Conservation (phyloP, 2,113 vertebrate species). For the Scalopus aquaticus region DNA sequence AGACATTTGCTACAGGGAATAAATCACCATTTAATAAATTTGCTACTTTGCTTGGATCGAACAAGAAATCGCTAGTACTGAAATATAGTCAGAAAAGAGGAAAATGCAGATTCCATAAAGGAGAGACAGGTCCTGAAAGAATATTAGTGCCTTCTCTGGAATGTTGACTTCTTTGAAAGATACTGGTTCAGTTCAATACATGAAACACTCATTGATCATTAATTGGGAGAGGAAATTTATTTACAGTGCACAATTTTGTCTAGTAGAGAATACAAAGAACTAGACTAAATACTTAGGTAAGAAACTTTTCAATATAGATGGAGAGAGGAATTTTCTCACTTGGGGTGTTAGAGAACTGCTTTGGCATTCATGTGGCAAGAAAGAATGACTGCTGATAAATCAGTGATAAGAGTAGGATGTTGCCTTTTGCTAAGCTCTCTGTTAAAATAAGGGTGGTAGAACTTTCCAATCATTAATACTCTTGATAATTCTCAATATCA, state of each 20-base stretch:
- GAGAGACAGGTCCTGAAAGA: neutral
- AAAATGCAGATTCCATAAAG: neutral
- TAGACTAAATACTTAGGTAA: neutral
- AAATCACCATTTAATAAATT: neutral
- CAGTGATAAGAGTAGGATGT: neutral
- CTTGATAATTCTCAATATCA: neutral
- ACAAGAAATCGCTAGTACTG: neutral
- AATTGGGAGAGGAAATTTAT: neutral
- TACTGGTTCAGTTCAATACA: neutral
- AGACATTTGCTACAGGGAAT: slow-evolving; percentile 44
- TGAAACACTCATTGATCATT: neutral
- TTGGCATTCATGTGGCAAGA: neutral
- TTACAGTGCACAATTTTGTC: neutral
- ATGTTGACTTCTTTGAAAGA: slow-evolving; percentile 1
- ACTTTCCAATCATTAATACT: neutral
- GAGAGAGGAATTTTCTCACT: neutral
- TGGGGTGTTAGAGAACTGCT: neutral
- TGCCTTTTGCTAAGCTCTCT: neutral
- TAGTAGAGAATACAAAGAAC: neutral
- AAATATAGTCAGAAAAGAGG: neutral
- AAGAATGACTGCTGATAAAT: neutral
- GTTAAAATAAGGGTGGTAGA: neutral
- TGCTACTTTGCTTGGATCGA: neutral
- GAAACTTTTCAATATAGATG: neutral
- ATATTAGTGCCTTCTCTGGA: neutral